phyloP scores from a whole-genome alignment of 2,113 vertebrate genomes.

The Marmota monax region DNA sequence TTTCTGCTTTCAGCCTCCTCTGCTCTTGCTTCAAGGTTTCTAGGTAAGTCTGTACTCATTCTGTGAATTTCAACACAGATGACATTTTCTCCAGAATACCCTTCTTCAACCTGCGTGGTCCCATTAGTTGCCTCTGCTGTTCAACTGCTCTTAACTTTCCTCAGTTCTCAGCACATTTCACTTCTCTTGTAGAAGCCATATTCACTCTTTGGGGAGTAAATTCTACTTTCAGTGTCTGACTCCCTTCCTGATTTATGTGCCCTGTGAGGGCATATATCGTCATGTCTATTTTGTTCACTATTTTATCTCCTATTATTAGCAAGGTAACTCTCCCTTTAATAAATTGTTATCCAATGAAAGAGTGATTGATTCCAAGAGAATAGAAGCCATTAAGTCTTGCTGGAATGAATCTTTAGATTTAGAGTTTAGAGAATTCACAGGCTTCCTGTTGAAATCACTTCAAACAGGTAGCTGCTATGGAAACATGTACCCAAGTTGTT shows the following conservation, averaged over 20 bases:
- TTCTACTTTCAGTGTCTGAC: neutral
- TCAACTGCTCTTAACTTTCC: neutral
- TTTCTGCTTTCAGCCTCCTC: neutral
- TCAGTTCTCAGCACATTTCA: neutral
- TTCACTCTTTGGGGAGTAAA: neutral
- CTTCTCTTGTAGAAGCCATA: neutral
- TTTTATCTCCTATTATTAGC: slow-evolving; percentile 23
- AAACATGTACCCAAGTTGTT: neutral
- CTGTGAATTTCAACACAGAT: neutral
- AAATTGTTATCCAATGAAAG: neutral
- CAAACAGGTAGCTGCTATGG: neutral
- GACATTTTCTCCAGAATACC: neutral
- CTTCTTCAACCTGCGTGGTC: neutral
- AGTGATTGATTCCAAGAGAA: slow-evolving; percentile 10
- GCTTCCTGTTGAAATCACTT: neutral
- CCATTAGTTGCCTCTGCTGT: neutral
- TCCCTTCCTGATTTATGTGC: neutral
- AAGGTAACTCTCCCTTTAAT: neutral
- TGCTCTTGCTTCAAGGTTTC: neutral
- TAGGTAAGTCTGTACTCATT: neutral
- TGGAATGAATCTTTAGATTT: neutral
- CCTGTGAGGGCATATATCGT: neutral
- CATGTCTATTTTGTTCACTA: neutral
- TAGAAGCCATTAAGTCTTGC: neutral
- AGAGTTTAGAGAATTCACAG: neutral